Base-by-base conservation (phyloP, 2,113 vertebrate species). In the Psephotus haematonotus region DNA sequence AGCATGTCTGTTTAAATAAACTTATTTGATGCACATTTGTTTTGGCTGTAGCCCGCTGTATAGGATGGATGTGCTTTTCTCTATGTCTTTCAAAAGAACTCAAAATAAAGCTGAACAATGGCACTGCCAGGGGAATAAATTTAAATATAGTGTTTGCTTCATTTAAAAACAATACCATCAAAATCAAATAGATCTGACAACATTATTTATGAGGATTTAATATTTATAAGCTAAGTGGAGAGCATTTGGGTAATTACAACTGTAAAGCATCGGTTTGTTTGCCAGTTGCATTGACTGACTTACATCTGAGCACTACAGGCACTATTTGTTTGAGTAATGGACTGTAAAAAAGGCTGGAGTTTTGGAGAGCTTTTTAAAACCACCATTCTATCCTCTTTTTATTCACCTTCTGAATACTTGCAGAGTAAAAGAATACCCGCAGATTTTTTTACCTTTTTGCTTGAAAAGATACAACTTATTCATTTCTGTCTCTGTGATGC, bases 1-100 rank as follows among this genome's bases (percentile, higher is more conserved):
- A 97, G 96, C 46, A 69, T 95, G 97, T 98, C 97, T 97, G 94
- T 95, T 97, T 98, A 97, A 97, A 97, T 96, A 94, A 95, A 92
- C 90, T 92, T 89, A 97, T 90, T 92, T 93, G 96, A 96, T 92
- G 86, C 82, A 94, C 93, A 88, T 96, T 98, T 97, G 80, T 95
- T 95, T 97, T 88, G 96, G 92, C 87, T 67, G 59, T 64, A 59
- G 86, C 86, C 14, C 86, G 71, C 88, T 95, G 62, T 69, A 69
- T 17, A 90, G 95, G 86, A 96, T 95, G 83, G 78, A 81, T 43
- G 72, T 82, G 93, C n/a, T 96, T 90, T 93, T 89, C 94, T 86
- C 57, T 87, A 86, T 93, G 83, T 75, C 77, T 93, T 93, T 59
- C 59, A 59, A 90, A 96, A 89, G 68, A 93, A 93, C 95, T 89